Conservation (phyloP, 2,113 vertebrate species). For the Gavia stellata region DNA sequence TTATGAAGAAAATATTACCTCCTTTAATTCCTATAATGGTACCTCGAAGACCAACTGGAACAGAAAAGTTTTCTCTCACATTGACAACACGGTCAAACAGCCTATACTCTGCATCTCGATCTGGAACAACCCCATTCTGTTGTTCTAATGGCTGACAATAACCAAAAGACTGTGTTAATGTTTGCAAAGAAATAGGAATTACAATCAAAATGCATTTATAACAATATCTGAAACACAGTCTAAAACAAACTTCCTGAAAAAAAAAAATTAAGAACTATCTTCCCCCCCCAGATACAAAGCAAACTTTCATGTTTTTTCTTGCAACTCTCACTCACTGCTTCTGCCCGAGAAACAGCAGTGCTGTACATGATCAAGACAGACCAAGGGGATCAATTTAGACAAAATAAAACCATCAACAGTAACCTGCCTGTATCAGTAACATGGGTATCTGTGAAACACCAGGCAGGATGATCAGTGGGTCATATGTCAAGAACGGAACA, state of each 20-base stretch:
- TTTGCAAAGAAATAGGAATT: background rate
- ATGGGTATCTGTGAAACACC: background rate
- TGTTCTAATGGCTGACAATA: constrained; percentile 86
- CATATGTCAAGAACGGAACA: background rate
- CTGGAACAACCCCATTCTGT: constrained; percentile 90
- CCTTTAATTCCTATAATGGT: constrained; percentile 96
- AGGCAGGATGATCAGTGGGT: background rate
- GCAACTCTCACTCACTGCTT: background rate
- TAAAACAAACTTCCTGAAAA: background rate
- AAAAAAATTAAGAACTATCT: background rate
- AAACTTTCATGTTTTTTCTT: background rate
- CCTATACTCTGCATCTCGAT: constrained; percentile 87
- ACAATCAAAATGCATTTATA: background rate
- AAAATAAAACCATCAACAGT: background rate
- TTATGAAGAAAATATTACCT: constrained; percentile 72
- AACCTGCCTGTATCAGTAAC: background rate
- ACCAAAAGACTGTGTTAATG: background rate
- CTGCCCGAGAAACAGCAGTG: background rate
- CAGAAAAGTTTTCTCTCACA: constrained; percentile 90
- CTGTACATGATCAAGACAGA: background rate
- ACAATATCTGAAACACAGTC: background rate
- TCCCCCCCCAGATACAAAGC: background rate
- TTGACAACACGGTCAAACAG: constrained; percentile 97
- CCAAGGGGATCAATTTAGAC: background rate
- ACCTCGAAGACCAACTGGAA: constrained; percentile 91